phyloP scores from a whole-genome alignment of 2,888 invertebrate species.

The Lepidocyrtoides sp. region DNA sequence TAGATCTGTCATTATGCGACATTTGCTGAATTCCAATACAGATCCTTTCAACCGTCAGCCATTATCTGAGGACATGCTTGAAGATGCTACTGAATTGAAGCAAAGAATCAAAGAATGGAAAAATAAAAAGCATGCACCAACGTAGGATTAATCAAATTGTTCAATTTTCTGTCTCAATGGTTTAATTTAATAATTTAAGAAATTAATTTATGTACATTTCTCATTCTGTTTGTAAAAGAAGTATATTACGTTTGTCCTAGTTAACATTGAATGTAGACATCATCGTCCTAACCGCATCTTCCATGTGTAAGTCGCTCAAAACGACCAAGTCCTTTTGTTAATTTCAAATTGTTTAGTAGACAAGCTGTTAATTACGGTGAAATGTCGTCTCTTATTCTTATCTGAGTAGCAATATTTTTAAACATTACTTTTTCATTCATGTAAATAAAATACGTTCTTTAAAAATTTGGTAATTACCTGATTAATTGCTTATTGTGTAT shows the following conservation, averaged over 20 bases:
- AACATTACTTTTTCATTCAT: neutral
- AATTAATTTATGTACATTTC: slow-evolving; percentile 21
- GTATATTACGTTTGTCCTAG: too few relatives aligned
- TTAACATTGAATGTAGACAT: slow-evolving; percentile 24
- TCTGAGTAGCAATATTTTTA: neutral
- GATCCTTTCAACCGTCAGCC: slow-evolving; percentile 99
- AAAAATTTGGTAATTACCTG: slow-evolving; percentile 16
- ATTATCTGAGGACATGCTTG: slow-evolving; percentile 97
- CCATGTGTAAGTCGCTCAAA: slow-evolving; percentile 56
- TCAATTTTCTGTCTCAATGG: neutral
- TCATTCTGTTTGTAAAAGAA: neutral
- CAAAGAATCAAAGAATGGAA: slow-evolving; percentile 96
- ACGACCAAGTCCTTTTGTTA: slow-evolving; percentile 55
- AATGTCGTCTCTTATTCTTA: neutral
- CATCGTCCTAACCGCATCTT: slow-evolving; percentile 30
- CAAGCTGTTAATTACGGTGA: neutral
- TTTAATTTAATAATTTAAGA: neutral
- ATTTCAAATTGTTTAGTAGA: neutral
- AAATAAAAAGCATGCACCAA: slow-evolving; percentile 87
- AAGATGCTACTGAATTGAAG: slow-evolving; percentile 91
- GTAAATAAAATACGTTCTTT: neutral
- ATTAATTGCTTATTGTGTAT: neutral
- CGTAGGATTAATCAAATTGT: slow-evolving; percentile 9
- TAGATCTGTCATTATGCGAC: slow-evolving; percentile 96
- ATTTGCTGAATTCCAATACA: slow-evolving; percentile 97